Evolutionary conservation across 2,797 vertebrate species (phyloP).

Genomic region (Cyclopterus lumpus): DNA sequence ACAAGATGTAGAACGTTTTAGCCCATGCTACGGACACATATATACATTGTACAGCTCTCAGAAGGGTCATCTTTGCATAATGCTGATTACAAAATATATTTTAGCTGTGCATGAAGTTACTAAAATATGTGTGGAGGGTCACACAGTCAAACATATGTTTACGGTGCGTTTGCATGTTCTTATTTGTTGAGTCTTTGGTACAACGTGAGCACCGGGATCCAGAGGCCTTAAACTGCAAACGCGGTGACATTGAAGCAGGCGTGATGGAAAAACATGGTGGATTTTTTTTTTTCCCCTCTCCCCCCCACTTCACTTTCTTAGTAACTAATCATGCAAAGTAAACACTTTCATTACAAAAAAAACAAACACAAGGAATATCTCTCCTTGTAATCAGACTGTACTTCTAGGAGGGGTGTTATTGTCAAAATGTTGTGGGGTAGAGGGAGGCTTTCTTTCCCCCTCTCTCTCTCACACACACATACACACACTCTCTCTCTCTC

Average conservation of each 20-base stretch:
- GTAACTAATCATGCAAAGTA: slow-evolving; percentile 62
- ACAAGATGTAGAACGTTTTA: slow-evolving; percentile 37
- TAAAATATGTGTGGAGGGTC: slow-evolving; percentile 26
- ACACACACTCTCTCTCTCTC: too few relatives aligned
- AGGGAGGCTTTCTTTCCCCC: slow-evolving; percentile 6
- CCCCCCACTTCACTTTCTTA: slow-evolving; percentile 40
- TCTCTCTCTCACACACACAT: too few relatives aligned
- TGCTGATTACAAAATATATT: slow-evolving; percentile 57
- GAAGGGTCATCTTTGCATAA: slow-evolving; percentile 74
- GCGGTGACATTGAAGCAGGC: slow-evolving; percentile 50
- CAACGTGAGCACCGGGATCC: slow-evolving; percentile 70
- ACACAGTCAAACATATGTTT: slow-evolving; percentile 26
- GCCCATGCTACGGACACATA: slow-evolving; percentile 65
- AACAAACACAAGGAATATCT: slow-evolving; percentile 35
- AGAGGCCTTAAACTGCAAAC: slow-evolving; percentile 53
- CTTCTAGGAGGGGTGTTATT: not conserved
- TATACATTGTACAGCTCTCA: slow-evolving; percentile 52
- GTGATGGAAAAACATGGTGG: slow-evolving; percentile 40
- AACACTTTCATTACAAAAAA: slow-evolving; percentile 57
- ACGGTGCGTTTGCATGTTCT: slow-evolving; percentile 43
- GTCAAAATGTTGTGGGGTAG: slow-evolving; percentile 21
- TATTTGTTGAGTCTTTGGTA: slow-evolving; percentile 82
- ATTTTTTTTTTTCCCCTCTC: slow-evolving; percentile 18
- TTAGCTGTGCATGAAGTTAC: slow-evolving; percentile 47
- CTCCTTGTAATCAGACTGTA: slow-evolving; percentile 27